Conservation (phyloP, 2,888 invertebrate species). For the Azorinus chamasolen region DNA sequence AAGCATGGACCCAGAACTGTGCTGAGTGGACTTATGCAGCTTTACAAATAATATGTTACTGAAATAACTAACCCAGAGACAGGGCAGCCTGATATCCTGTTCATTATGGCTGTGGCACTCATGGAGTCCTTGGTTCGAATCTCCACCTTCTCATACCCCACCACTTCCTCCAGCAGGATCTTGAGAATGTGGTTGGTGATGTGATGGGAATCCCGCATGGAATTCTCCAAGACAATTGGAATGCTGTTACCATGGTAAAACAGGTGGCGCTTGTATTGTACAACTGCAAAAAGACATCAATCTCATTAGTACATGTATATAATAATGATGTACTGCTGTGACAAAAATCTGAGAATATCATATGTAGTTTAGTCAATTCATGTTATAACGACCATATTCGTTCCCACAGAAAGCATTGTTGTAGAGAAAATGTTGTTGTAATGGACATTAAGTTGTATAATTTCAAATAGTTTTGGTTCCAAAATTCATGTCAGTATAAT, state of each 20-base stretch:
- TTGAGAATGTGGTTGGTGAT: slow-evolving; percentile 85
- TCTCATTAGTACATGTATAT: too few relatives aligned
- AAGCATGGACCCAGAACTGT: too few relatives aligned
- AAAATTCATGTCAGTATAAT: too few relatives aligned
- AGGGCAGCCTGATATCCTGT: slow-evolving; percentile 83
- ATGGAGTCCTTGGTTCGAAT: slow-evolving; percentile 78
- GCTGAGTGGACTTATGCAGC: too few relatives aligned
- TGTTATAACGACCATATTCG: too few relatives aligned
- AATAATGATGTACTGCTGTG: background rate
- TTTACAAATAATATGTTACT: too few relatives aligned
- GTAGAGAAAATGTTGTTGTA: too few relatives aligned
- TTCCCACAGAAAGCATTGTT: too few relatives aligned
- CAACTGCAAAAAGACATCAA: slow-evolving; percentile 58
- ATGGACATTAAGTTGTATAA: too few relatives aligned
- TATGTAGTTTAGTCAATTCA: too few relatives aligned
- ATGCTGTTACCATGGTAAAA: slow-evolving; percentile 78
- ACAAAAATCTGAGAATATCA: too few relatives aligned
- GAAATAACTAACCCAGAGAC: slow-evolving; percentile 60
- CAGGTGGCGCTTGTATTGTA: slow-evolving; percentile 73
- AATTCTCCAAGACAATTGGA: slow-evolving; percentile 82
- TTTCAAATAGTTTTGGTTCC: too few relatives aligned
- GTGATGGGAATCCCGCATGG: slow-evolving; percentile 85
- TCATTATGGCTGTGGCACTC: slow-evolving; percentile 81
- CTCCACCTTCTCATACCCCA: slow-evolving; percentile 85
- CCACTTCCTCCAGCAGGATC: slow-evolving; percentile 85